These are phyloP conservation scores for Noctilio leporinus DNA, from an alignment of 2,113 vertebrate genomes.

Conservation along the genomic window DNA sequence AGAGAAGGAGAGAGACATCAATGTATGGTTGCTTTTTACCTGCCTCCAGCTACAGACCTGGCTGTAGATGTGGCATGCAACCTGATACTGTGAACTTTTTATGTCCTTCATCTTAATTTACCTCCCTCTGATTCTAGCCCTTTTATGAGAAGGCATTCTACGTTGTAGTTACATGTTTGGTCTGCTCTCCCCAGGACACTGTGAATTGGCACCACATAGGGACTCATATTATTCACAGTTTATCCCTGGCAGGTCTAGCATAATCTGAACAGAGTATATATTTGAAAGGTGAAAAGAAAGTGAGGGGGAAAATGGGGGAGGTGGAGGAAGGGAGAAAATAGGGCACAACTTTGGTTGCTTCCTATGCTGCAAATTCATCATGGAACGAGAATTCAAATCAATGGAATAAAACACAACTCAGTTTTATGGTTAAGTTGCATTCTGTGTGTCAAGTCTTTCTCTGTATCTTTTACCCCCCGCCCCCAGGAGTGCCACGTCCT, in stretches of 20 bases:
- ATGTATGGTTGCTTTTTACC: too few relatives aligned
- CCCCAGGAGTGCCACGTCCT: slow-evolving; percentile 91
- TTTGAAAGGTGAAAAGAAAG: background rate
- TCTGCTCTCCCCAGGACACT: background rate
- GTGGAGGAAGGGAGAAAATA: background rate
- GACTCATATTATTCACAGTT: background rate
- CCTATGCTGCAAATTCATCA: background rate
- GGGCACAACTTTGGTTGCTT: background rate
- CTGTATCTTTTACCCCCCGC: background rate
- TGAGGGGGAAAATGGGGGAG: too few relatives aligned
- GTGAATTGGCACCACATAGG: background rate
- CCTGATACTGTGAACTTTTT: background rate
- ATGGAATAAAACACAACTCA: background rate
- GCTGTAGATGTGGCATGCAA: too few relatives aligned
- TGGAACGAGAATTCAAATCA: background rate
- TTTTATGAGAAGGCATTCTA: background rate
- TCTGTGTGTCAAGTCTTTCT: background rate
- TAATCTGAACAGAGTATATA: background rate
- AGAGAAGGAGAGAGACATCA: too few relatives aligned
- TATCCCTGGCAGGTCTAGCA: background rate
- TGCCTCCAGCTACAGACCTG: too few relatives aligned
- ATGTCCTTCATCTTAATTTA: background rate
- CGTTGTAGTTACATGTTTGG: background rate
- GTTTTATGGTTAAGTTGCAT: background rate
- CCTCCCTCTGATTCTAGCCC: background rate